phyloP scores from a whole-genome alignment of 1,140 invertebrate species.

The Aphelinus atriplicis region DNA sequence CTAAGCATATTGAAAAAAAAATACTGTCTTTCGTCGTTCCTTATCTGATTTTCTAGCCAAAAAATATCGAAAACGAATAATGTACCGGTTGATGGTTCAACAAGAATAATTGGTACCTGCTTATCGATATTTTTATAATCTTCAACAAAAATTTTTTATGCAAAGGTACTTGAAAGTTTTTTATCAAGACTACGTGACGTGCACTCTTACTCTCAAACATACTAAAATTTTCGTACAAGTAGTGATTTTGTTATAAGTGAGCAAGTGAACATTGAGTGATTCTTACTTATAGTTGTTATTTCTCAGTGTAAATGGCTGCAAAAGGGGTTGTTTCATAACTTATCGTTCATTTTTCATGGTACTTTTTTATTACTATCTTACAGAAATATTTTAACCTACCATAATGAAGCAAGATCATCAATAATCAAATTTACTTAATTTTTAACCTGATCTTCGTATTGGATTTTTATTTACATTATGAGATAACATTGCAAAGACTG shows the following conservation, averaged over 20 bases:
- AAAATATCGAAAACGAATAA: neutral
- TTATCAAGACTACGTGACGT: conserved; percentile 3
- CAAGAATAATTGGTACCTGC: neutral
- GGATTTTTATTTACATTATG: too few relatives aligned
- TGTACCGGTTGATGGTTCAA: too few relatives aligned
- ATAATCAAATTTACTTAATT: neutral
- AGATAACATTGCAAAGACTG: conserved; percentile 24
- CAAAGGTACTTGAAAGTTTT: conserved; percentile 13
- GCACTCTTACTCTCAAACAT: conserved; percentile 13
- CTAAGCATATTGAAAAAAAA: neutral
- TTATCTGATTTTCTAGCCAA: conserved; percentile 14
- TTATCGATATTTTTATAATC: conserved; percentile 25
- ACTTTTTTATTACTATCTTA: conserved; percentile 14
- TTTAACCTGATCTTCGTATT: too few relatives aligned
- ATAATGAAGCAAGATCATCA: neutral
- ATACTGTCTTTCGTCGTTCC: neutral
- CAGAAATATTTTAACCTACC: neutral
- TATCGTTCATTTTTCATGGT: conserved; percentile 14
- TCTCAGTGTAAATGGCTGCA: conserved; percentile 10
- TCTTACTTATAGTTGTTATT: conserved; percentile 26
- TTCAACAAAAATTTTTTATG: conserved; percentile 14
- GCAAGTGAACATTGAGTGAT: conserved; percentile 27
- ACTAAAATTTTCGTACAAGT: conserved; percentile 14
- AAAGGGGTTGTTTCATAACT: conserved; percentile 8
- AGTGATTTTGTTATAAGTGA: conserved; percentile 11